Conservation (phyloP, 2,888 invertebrate species). For the Limulus polyphemus region DNA sequence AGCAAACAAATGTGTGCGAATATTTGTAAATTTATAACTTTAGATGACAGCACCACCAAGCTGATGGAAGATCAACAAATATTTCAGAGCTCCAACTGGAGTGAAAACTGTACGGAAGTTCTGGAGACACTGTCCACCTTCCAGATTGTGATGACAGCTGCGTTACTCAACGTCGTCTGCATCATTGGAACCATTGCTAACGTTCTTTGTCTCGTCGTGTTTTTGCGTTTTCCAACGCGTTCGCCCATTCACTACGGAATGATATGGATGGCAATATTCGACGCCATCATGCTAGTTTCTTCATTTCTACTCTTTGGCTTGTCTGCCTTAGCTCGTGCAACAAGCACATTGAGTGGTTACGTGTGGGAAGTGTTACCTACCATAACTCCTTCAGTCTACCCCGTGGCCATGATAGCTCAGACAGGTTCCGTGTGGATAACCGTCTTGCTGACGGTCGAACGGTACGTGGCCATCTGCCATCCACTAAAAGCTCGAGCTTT, state of each 20-base stretch:
- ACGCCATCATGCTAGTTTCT: constrained; percentile 56
- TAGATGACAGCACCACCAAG: no score
- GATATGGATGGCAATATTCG: constrained; percentile 64
- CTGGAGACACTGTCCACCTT: no score
- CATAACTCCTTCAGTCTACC: constrained; percentile 64
- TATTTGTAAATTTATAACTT: no score
- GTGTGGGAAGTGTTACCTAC: constrained; percentile 55
- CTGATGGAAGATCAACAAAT: no score
- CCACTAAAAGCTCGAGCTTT: constrained; percentile 75
- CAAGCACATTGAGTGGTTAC: constrained; percentile 43
- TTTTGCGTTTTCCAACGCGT: no score
- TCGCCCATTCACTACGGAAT: constrained; percentile 18
- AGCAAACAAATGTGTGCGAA: no score
- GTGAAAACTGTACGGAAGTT: no score
- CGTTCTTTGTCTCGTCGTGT: no score
- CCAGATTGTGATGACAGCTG: no score
- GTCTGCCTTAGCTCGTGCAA: constrained; percentile 37
- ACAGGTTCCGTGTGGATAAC: constrained; percentile 85
- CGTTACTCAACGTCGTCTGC: no score
- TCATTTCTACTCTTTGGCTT: constrained; percentile 74
- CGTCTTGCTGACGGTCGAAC: constrained; percentile 56
- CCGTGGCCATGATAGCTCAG: constrained; percentile 64
- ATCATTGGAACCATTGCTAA: no score
- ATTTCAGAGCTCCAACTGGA: no score
- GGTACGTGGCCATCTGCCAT: constrained; percentile 66